Conservation (phyloP, 2,888 invertebrate species). For the Erpobdella octoculata region DNA sequence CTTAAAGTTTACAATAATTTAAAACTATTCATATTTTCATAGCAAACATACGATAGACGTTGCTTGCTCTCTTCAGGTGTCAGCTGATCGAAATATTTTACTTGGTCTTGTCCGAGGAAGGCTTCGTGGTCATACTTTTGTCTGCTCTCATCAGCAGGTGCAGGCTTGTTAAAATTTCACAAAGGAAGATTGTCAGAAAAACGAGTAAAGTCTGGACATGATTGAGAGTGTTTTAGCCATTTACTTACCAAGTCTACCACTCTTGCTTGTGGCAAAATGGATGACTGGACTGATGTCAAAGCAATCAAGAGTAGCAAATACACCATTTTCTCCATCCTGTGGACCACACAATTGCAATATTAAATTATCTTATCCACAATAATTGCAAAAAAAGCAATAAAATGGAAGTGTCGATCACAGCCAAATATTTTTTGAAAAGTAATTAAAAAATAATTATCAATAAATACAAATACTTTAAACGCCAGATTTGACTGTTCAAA, state of each 20-base stretch:
- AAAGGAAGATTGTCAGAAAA: background rate
- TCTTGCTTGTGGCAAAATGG: slow-evolving; percentile 12
- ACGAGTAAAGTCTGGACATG: background rate
- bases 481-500: no score
- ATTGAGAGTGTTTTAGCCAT: background rate
- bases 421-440: no score
- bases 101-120: slow-evolving; percentile 22
- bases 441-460: no score
- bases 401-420: no score
- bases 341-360: no score
- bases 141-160: background rate
- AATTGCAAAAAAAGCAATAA: no score
- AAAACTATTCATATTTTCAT: no score
- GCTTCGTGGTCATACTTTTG: slow-evolving; percentile 24
- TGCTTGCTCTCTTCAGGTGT: slow-evolving; percentile 24
- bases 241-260: slow-evolving; percentile 11
- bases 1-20: no score
- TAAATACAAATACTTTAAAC: no score
- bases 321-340: background rate
- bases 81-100: slow-evolving; percentile 6
- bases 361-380: no score
- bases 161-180: slow-evolving; percentile 3
- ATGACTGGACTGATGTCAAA: background rate
- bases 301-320: background rate
- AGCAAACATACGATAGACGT: slow-evolving; percentile 11